Base-by-base conservation (phyloP, 1,140 invertebrate genomes). In the Limonius californicus region DNA sequence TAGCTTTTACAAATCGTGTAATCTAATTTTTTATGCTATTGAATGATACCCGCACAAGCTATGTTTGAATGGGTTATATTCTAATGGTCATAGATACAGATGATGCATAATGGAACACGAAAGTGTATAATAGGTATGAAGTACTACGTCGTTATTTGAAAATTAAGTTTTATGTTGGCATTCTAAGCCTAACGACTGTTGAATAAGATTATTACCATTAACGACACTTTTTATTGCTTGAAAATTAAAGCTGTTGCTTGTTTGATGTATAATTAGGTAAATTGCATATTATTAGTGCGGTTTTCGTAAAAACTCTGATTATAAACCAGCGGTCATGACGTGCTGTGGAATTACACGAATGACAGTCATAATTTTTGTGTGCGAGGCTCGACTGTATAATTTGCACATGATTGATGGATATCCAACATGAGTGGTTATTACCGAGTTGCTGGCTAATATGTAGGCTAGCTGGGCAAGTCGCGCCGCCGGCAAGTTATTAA, bases 361-460 rank as follows among this genome's bases (percentile, higher is more conserved):
- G 71, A 72, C 71, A 72, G 70, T 68, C 69, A 71, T 72, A 71
- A 72, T 72, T 72, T 68, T 71, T 72, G 71, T 62, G 68, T 72
- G 71, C 70, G 71, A 68, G 68, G 58, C 68, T 67, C 59, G 65
- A 60, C 64, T 63, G 66, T 72, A 66, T 71, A 72, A 72, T 72
- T 72, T 72, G 71, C 68, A 70, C 69, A 68, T 72, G 71, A 72
- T 72, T 71, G 71, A 72, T 72, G 71, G 64, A 64, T 70, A 66
- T 69, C 64, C 69, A 69, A 55, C 68, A 66, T 70, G 68, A 70
- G 71, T 68, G 68, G 68, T 72, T 72, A 72, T 72, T 72, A 72
- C 59, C 59, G 59, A 54, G 59, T 60, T 62, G 56, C 60, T 32
- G 55, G 65, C 65, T 67, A 67, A 67, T 67, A 67, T 64, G 65